A percentile compares a stretch with the other conserved stretches of the same genome.
These are phyloP conservation scores for Ischnura elegans DNA, from an alignment of 2,888 invertebrate species.

Conservation along the genomic window DNA sequence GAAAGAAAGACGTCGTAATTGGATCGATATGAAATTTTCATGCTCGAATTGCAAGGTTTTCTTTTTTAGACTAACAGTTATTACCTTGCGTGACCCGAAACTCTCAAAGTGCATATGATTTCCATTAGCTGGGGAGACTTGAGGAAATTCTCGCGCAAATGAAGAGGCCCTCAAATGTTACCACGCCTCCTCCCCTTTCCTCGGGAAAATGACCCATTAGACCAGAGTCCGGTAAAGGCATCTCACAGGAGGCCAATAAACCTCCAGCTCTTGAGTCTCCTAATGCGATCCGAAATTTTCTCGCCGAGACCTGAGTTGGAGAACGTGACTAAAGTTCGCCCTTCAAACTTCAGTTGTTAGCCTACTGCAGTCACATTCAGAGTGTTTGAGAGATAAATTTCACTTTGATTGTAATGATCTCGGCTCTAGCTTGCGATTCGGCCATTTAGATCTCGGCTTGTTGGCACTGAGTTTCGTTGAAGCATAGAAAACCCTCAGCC, in stretches of 20 bases:
- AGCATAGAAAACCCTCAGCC: too few relatives aligned
- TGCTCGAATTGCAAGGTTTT: background rate
- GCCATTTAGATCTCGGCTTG: too few relatives aligned
- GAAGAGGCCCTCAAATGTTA: background rate
- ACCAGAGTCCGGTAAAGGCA: background rate
- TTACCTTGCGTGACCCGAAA: background rate
- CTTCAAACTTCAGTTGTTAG: slow-evolving; percentile 2
- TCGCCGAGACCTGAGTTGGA: background rate
- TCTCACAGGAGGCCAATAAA: slow-evolving; percentile 4
- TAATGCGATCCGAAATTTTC: slow-evolving; percentile 1
- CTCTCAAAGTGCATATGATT: slow-evolving; percentile 16
- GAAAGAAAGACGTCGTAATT: too few relatives aligned
- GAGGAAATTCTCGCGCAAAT: background rate
- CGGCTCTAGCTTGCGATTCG: background rate
- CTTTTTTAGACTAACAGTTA: background rate
- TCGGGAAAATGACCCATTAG: slow-evolving; percentile 10
- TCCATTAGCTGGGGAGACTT: background rate
- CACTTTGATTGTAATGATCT: background rate
- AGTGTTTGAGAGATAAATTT: background rate
- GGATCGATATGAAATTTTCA: background rate
- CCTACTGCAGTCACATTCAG: background rate
- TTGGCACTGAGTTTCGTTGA: too few relatives aligned
- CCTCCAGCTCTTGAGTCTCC: background rate
- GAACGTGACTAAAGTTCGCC: background rate
- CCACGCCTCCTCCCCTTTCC: background rate